Evolutionary conservation across 2,113 vertebrate species (phyloP), one percentile per base, ranked within the genome.

Genomic region (Xiphophorus maculatus): DNA sequence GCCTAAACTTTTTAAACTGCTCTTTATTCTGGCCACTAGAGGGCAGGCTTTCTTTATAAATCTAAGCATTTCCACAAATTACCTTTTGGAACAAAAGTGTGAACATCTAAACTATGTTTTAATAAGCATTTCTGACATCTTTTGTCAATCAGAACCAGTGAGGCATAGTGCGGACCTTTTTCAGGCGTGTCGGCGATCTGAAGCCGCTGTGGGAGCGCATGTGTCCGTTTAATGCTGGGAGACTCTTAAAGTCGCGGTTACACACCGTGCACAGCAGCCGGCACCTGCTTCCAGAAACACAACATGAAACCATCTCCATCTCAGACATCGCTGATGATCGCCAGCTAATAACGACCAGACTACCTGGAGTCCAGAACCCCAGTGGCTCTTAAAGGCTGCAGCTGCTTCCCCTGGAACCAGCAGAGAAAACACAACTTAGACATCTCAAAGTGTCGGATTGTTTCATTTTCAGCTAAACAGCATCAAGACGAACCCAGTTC

Each of bases 261-360:
- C 90, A 93, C 92, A 93, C 85, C 63, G 35, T 74, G 77, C 89
- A 90, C 69, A 82, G 30, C 84, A 83, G 29, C 72, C 87, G 86
- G 32, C 40, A 54, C 19, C 65, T 40, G 35, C 64, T 40, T 35
- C 35, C 1, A 66, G 27, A 62, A 63, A 66, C 67, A 67, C 51
- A 58, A 10, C 22, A 58, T 25, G 51, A 25, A 58, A n/a, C 25
- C 25, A 22, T 51, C 17, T 6, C 19, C 48, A 25, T 22, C 15
- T 54, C 5, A 22, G 19, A 51, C 19, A 11, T 58, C 2, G 1
- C 8, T 58, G 51, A n/a, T 2, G 2, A 17, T 25, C 25, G 6
- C 51, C 44, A 58, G 5, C 2, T n/a, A 3, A n/a, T 10, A 10
- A 58, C 0, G 27, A n/a, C 19, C 27, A 27, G 58, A 14, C 42